Base-by-base conservation (phyloP, 30 jellyfish, hydroid and myxozoan genomes). In the Haliclystus octoradiatus region DNA sequence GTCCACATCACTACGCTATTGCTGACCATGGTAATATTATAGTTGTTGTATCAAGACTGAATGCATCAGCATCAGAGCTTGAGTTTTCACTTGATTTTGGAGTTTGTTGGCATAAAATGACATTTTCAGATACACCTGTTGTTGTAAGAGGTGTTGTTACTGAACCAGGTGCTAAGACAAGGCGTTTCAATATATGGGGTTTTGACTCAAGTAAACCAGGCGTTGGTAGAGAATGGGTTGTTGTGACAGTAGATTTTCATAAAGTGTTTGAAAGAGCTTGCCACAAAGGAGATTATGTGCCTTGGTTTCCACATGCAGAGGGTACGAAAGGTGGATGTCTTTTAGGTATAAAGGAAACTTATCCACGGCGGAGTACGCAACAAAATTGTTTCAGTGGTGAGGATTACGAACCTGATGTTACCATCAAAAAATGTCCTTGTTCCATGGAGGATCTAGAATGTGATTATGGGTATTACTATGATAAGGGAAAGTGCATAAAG, bases 1-100 rank as follows among this genome's bases (percentile, higher is more conserved):
- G 93, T n/a, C 96, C 96, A 12, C 96, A 85, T 50, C 90, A 71
- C 67, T 85, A 85, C 65, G 96, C 96, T 0, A 85, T 85, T 69
- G 96, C 90, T 29, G 96, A 85, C 62, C 81, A 67, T 46, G 96
- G 96, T 15, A 85, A 85, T 52, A 57, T 85, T 46, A 61, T 85
- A 7, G 94, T 78, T 15, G 84, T 84, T 22, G 75, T 71, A 28
- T 82, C 95, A 15, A 49, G 29, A 61, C 64, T 57, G 68, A 73
- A 73, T 52, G 49, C 84, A 12, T 53, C 84, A 9, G 84, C 63
- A 62, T 47, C 49, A 13, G 24, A 23, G 3, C 35, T 66, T 34
- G 76, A 94, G 49, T 88, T 77, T 62, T 88, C 97, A 4, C 35
- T 88, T 15, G 97, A 88, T 72, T 90, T 67, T 53, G 97, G 97